phyloP scores from a whole-genome alignment of 2,113 vertebrate species.

The Nerophis lumbriciformis region DNA sequence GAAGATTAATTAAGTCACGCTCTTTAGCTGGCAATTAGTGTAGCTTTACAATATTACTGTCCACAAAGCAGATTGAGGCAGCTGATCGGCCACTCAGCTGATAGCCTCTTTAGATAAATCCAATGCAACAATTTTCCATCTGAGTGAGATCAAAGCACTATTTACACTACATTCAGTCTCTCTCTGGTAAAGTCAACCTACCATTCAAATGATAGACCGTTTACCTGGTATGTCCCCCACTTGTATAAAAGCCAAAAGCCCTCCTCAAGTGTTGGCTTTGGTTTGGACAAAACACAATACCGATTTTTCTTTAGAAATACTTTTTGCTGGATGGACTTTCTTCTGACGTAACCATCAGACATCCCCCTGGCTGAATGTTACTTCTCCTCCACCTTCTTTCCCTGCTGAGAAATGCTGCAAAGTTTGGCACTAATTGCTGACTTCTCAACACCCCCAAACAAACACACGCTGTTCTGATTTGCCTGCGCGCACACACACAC shows the following conservation, averaged over 20 bases:
- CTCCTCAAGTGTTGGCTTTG: no score
- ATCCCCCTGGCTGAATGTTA: slow-evolving; percentile 38
- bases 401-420: slow-evolving; percentile 36
- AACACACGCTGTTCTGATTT: slow-evolving; percentile 6
- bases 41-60: slow-evolving; percentile 27
- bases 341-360: slow-evolving; percentile 15
- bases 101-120: slow-evolving; percentile 42
- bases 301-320: background rate
- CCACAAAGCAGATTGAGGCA: slow-evolving; percentile 42
- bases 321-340: slow-evolving; percentile 2
- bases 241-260: no score
- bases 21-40: slow-evolving; percentile 29
- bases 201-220: no score
- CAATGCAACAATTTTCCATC: background rate
- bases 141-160: background rate
- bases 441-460: slow-evolving; percentile 9
- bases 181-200: no score
- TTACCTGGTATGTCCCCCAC: no score
- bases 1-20: slow-evolving; percentile 37
- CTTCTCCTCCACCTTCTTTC: slow-evolving; percentile 30
- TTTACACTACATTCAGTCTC: background rate
- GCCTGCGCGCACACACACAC: slow-evolving; percentile 8
- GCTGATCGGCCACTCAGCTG: slow-evolving; percentile 28
- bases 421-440: slow-evolving; percentile 47
- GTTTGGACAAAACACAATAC: no score